These are phyloP conservation scores for Hypolimnas misippus DNA, from an alignment of 2,888 invertebrate species.

Conservation along the genomic window DNA sequence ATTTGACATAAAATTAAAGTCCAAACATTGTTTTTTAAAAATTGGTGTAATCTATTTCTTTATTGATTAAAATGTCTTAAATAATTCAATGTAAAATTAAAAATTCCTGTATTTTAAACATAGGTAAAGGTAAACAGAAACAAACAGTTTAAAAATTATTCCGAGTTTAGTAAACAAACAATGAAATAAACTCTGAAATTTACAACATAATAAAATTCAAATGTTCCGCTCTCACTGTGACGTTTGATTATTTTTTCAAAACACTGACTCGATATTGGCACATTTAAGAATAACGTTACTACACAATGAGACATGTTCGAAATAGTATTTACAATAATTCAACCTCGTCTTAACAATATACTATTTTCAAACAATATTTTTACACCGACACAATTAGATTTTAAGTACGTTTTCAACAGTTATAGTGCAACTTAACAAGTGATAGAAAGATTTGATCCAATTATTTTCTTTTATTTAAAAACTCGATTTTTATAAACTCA, in stretches of 20 bases:
- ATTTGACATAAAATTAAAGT: slow-evolving; percentile 8
- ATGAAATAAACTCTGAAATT: slow-evolving; percentile 58
- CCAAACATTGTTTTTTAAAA: slow-evolving; percentile 13
- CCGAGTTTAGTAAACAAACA: slow-evolving; percentile 39
- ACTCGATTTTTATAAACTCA: slow-evolving; percentile 29
- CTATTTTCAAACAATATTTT: slow-evolving; percentile 10
- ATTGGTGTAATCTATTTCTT: slow-evolving; percentile 15
- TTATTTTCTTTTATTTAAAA: background rate
- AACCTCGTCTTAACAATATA: slow-evolving; percentile 8
- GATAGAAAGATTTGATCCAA: slow-evolving; percentile 30
- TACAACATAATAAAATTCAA: slow-evolving; percentile 52
- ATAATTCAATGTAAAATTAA: slow-evolving; percentile 23
- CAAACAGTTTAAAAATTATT: slow-evolving; percentile 14
- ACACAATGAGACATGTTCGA: slow-evolving; percentile 32
- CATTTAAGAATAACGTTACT: slow-evolving; percentile 44
- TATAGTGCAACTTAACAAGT: slow-evolving; percentile 50
- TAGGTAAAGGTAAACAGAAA: slow-evolving; percentile 18
- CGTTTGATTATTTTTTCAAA: slow-evolving; percentile 5
- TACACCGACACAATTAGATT: slow-evolving; percentile 32
- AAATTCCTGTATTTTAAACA: slow-evolving; percentile 25
- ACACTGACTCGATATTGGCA: slow-evolving; percentile 50
- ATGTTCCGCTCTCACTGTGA: slow-evolving; percentile 41
- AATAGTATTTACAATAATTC: slow-evolving; percentile 43
- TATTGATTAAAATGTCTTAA: slow-evolving; percentile 28
- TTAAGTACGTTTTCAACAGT: slow-evolving; percentile 47